Evolutionary conservation across 2,888 invertebrate genomes (phyloP), one percentile per base, ranked within the genome.

Genomic region (Andrena camellia): DNA sequence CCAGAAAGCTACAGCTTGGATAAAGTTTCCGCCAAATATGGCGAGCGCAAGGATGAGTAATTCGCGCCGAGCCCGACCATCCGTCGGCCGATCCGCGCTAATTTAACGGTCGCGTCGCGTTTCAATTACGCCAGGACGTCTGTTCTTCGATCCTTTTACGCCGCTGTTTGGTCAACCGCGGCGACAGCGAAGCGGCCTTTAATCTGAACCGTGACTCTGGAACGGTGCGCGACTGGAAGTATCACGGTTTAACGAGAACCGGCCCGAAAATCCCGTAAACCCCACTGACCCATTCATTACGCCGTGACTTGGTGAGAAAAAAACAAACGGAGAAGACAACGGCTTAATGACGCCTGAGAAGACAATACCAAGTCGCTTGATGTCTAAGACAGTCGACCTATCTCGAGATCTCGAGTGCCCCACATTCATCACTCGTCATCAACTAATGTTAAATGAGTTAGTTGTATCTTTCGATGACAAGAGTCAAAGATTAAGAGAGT

Each of bases 1-100:
- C 88, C 83, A 87, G 88, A 88, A 88, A 82, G 85, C 71, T 57
- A 69, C 50, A 35, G 70, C 66, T 84, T 71, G 88, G 79, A 79
- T 88, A 81, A 85, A 80, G 81, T 88, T 88, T 78, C 85, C 78
- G 2, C 83, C 77, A 72, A 86, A 81, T 78, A 88, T 78, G 77
- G 74, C 80, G 69, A n/a, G 26, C 62, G 72, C 64, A 64, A 63
- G 73, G 81, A 86, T 86, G 81, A 88, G 78, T 81, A 78, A 85
- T 81, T 81, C 62, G 31, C 50, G 66, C 73, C 52, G 20, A 35
- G 52, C 31, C 26, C 71, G 42, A 69, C 69, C 74, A 60, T 33
- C 80, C 42, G 23, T 10, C 81, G 75, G 57, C 50, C 42, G 59
- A 10, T 57, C 57, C 35, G 66, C 52, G 42, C 29, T 48, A 26